These are phyloP conservation scores for Drosophila novamexicana DNA, from an alignment of 1,140 invertebrate genomes.

Conservation along the genomic window DNA sequence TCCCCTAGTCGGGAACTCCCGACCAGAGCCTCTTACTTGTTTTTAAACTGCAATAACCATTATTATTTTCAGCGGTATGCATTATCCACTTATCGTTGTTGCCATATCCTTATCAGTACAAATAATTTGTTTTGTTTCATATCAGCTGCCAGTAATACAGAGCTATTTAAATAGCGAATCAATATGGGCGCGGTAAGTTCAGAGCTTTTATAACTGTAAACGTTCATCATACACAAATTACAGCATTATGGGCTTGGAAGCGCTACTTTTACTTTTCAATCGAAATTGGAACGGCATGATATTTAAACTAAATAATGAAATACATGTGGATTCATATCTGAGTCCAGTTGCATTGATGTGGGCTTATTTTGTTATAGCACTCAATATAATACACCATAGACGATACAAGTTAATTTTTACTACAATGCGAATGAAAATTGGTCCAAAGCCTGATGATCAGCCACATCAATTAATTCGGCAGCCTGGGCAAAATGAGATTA, in stretches of 20 bases:
- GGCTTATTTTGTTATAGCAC: slow-evolving; percentile 89
- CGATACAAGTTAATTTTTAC: slow-evolving; percentile 84
- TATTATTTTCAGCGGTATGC: slow-evolving; percentile 24
- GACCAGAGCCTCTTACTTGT: too few species aligned
- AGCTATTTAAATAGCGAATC: slow-evolving; percentile 87
- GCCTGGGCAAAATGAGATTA: background rate
- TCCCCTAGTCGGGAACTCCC: too few species aligned
- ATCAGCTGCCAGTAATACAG: slow-evolving; percentile 85
- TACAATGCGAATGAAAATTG: slow-evolving; percentile 37
- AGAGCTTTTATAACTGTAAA: background rate
- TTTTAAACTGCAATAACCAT: background rate
- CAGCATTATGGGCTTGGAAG: slow-evolving; percentile 61
- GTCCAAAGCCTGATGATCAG: slow-evolving; percentile 5
- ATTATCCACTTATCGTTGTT: slow-evolving; percentile 38
- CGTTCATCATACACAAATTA: background rate
- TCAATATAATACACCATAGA: slow-evolving; percentile 88
- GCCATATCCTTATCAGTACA: slow-evolving; percentile 37
- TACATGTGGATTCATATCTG: slow-evolving; percentile 89
- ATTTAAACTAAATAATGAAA: slow-evolving; percentile 69
- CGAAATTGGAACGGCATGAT: slow-evolving; percentile 86
- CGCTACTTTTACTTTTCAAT: slow-evolving; percentile 85
- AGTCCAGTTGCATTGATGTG: slow-evolving; percentile 90
- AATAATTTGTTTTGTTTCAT: slow-evolving; percentile 40
- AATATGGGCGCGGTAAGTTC: slow-evolving; percentile 87
- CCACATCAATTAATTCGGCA: background rate